Percentiles rank a stretch among this genome's conserved stretches.
phyloP scores from a whole-genome alignment of 2,888 invertebrate species.

The Melikaiella ostensackeni region DNA sequence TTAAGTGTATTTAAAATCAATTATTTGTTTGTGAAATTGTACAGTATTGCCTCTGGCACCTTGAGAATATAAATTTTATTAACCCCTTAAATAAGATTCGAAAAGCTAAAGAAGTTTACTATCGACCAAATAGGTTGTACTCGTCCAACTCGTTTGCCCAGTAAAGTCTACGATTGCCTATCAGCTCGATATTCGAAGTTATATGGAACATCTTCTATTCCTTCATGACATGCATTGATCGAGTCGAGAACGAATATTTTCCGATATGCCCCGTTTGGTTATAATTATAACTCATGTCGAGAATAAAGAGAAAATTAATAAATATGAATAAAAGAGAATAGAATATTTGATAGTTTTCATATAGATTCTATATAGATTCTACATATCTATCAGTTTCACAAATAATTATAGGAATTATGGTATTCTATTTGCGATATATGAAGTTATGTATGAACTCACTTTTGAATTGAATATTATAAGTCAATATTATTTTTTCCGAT shows the following conservation, averaged over 20 bases:
- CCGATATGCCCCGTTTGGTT: not conserved
- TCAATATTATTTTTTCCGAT: not conserved
- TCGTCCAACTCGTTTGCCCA: slow-evolving; percentile 31
- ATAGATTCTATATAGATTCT: not conserved
- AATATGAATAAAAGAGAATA: not conserved
- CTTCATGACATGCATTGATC: slow-evolving; percentile 2
- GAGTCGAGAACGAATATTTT: not conserved
- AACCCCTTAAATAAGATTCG: not conserved
- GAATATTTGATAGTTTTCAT: not conserved
- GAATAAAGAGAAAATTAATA: not conserved
- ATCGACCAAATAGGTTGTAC: slow-evolving; percentile 12
- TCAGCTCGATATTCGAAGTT: slow-evolving; percentile 18
- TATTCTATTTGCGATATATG: too few species aligned
- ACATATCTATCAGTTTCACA: not conserved
- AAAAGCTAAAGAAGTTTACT: not conserved
- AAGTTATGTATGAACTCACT: too few species aligned
- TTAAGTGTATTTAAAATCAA: not conserved
- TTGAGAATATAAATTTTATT: not conserved
- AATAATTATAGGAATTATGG: too few species aligned
- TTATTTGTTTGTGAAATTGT: not conserved
- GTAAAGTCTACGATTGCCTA: slow-evolving; percentile 16
- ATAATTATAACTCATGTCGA: not conserved
- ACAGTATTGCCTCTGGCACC: not conserved
- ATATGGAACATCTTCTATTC: slow-evolving; percentile 3
- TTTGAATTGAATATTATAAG: too few species aligned